Evolutionary conservation across 2,797 vertebrate genomes (phyloP).

Genomic region (Kryptopterus vitreolus): DNA sequence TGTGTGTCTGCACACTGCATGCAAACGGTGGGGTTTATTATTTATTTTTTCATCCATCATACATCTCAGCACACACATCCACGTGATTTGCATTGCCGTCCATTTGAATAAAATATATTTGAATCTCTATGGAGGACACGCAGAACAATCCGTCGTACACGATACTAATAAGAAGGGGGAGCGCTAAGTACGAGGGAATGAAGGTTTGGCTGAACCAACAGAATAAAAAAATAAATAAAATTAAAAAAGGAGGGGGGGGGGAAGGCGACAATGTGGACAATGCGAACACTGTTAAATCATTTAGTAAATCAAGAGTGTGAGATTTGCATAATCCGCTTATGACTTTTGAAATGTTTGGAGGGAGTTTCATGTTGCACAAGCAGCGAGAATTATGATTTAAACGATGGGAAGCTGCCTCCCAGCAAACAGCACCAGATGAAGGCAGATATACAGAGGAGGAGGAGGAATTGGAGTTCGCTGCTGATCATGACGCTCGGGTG

Average conservation of each 20-base stretch:
- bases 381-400: conserved; percentile 2
- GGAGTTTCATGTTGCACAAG: background rate
- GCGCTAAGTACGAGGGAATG: background rate
- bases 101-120: conserved; percentile 56
- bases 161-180: background rate
- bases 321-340: background rate
- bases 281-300: background rate
- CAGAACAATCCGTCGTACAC: background rate
- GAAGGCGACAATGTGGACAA: too few relatives aligned
- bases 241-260: too few relatives aligned
- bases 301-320: background rate
- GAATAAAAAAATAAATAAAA: too few relatives aligned
- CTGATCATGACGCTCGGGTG: background rate
- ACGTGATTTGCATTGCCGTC: conserved; percentile 46
- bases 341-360: background rate
- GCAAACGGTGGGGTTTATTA: conserved; percentile 48
- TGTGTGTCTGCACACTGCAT: conserved; percentile 35
- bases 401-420: background rate
- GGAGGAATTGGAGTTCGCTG: background rate
- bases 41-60: conserved; percentile 43
- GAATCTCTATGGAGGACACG: conserved; percentile 24
- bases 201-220: background rate
- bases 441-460: background rate
- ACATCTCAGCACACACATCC: conserved; percentile 40
- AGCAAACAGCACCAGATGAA: background rate